A percentile compares a stretch with the other conserved stretches of the same genome.
Conservation (phyloP, 2,113 vertebrate genomes). For the Dolichotis patagonum region DNA sequence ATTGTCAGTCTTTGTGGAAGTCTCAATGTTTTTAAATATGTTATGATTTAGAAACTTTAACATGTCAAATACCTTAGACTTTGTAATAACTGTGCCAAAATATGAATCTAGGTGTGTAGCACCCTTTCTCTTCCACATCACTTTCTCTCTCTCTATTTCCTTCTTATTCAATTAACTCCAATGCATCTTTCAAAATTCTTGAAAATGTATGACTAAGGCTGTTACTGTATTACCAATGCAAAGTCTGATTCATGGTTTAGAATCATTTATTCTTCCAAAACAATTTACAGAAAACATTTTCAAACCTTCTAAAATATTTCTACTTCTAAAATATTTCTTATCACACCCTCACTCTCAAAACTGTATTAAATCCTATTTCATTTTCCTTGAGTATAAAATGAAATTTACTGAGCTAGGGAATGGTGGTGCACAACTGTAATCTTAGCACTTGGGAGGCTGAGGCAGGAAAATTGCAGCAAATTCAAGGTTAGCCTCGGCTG, state of each 20-base stretch:
- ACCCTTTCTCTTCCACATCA: not conserved
- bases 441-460: not conserved
- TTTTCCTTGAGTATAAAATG: not conserved
- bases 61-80: not conserved
- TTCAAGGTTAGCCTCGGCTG: not conserved
- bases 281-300: not conserved
- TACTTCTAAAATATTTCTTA: not conserved
- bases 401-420: not conserved
- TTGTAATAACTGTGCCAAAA: not conserved
- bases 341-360: not conserved
- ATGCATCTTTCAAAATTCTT: not conserved
- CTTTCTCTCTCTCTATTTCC: not conserved
- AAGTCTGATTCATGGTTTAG: not conserved
- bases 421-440: not conserved
- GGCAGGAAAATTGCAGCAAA: not conserved
- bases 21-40: conserved; percentile 36
- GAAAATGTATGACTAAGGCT: not conserved
- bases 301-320: not conserved
- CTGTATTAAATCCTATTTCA: not conserved
- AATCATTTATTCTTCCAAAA: not conserved
- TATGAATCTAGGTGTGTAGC: not conserved
- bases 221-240: not conserved
- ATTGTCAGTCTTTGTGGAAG: not conserved
- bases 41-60: conserved; percentile 1
- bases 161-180: not conserved